Base-by-base conservation (phyloP, 2,797 vertebrate species). In the Chaunax sp. region DNA sequence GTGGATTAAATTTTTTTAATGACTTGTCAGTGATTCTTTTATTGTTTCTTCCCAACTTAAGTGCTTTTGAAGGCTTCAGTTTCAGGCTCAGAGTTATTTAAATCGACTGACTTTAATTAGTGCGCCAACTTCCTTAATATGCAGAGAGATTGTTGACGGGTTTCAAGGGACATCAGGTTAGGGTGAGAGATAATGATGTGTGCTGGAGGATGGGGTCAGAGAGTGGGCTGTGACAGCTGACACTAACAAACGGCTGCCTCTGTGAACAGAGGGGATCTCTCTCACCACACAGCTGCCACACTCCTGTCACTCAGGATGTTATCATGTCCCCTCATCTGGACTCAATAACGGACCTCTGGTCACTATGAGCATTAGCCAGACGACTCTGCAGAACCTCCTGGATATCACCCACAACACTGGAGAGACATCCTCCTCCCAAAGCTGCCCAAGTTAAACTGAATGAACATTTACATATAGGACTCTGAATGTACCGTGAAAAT, bases 231-330 rank as follows among this genome's bases (percentile, higher is more conserved):
- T 78, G 81, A 85, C 90, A 91, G 90, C 89, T 91, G 89, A 84
- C 89, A 89, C 78, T 74, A 77, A 87, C 83, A 89, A 81, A 84
- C 65, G 22, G 81, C 81, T 78, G 75, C 75, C 77, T 75, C 85
- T 81, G 81, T 77, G 84, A 80, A 69, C 20, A 62, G 81, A 71
- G 46, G 61, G 45, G 15, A 16, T n/a, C n/a, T 55, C 67, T 70
- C 45, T 77, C 75, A 86, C 87, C 72, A 64, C 80, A 57, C 55
- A 69, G n/a, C n/a, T n/a, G n/a, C n/a, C n/a, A n/a, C n/a, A n/a
- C n/a, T n/a, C 59, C 80, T 85, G 88, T 91, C 91, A 91, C 58
- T 90, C 85, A 89, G 52, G 60, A 57, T 40, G 50, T 68, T 86
- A 78, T 82, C 74, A 11, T 46, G 26, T 64, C 52, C 61, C 51